Evolutionary conservation across 2,113 vertebrate species (phyloP), one percentile per base, ranked within the genome.

Genomic region (Notiomystis cincta): DNA sequence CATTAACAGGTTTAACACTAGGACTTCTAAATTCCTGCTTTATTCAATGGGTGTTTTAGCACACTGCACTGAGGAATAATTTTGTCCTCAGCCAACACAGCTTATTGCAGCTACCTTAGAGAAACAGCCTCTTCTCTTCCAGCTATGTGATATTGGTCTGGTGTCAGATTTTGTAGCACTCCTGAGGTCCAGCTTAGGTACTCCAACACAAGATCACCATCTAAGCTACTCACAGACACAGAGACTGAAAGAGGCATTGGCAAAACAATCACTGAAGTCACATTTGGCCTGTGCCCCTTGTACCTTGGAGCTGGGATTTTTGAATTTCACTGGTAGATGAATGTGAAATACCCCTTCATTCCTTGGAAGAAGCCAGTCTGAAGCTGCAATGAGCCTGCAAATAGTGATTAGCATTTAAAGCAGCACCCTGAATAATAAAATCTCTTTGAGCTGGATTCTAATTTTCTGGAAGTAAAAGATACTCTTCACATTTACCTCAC

Each of bases 321-420:
- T 61, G 82, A 85, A 82, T 92, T 85, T 93, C 2, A 0, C 40
- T 82, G 25, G 53, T 51, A 91, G 73, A 56, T 69, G 87, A 87
- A 91, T 6, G n/a, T 27, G 47, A 75, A 91, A 87, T 87, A 84
- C 28, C 24, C 61, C 82, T 82, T 85, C 35, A 44, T 27, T 64
- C 73, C 84, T 85, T 87, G 85, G 90, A 95, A 89, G 90, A 91
- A 65, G 57, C 62, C 66, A 54, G 58, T 53, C 62, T 88, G 90
- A 82, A 90, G 85, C n/a, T 54, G 66, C 77, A 93, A 93, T 80
- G 45, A 94, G 50, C 66, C 78, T 87, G 82, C 82, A 97, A 94
- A 93, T 23, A 95, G 66, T 69, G 66, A 92, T 93, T 76, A 94
- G 85, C 82, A 95, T 93, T 91, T 72, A 57, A 94, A 94, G 70